These are phyloP conservation scores for Mythimna pallens DNA, from an alignment of 2,888 invertebrate species.

Conservation along the genomic window DNA sequence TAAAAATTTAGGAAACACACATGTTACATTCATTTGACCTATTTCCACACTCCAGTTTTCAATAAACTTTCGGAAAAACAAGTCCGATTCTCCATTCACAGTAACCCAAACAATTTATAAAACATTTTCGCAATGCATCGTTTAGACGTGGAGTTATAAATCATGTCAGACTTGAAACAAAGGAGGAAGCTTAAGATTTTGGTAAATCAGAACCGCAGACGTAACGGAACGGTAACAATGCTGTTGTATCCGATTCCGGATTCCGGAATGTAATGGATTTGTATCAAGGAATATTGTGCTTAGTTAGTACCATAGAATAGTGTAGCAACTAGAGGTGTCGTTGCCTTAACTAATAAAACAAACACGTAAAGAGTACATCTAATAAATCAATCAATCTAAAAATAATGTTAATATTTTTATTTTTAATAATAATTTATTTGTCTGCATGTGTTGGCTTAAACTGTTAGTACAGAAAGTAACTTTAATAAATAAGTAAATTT, in stretches of 20 bases:
- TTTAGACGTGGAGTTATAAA: constrained; percentile 41
- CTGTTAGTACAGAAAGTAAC: no score
- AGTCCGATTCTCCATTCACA: neutral
- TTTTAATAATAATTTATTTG: no score
- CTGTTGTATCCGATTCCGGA: constrained; percentile 21
- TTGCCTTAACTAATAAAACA: neutral
- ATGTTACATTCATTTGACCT: neutral
- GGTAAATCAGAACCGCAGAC: constrained; percentile 44
- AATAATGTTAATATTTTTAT: no score
- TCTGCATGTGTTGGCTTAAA: no score
- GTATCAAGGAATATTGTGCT: constrained; percentile 25
- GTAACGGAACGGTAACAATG: constrained; percentile 15
- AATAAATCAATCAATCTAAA: no score
- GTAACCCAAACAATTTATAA: constrained; percentile 33
- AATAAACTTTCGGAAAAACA: constrained; percentile 19
- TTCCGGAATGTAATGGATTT: constrained; percentile 26
- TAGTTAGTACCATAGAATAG: neutral
- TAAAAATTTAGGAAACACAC: no score
- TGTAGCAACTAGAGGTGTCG: neutral
- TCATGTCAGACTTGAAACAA: constrained; percentile 54
- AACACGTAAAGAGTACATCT: neutral
- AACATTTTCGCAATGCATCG: constrained; percentile 19
- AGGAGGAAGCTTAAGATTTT: constrained; percentile 46
- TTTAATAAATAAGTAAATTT: no score
- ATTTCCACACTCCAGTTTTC: neutral